These are phyloP conservation scores for Lithophane ornitopus DNA, from an alignment of 2,888 invertebrate genomes.

Conservation along the genomic window DNA sequence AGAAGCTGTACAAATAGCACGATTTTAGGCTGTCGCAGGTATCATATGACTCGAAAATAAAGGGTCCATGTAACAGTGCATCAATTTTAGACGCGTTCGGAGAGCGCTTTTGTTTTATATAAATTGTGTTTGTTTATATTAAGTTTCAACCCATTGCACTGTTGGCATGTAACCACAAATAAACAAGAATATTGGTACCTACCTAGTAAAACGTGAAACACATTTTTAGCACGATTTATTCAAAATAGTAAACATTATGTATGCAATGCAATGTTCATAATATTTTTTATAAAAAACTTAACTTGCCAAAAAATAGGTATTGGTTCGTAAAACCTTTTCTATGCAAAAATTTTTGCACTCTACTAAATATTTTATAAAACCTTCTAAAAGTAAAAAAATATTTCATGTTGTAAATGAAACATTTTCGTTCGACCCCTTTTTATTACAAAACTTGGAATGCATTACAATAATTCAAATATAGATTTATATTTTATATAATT, in stretches of 20 bases:
- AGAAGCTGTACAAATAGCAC: background rate
- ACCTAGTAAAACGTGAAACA: background rate
- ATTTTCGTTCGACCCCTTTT: constrained; percentile 14
- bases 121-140: background rate
- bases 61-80: no score
- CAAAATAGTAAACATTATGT: no score
- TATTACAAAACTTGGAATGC: background rate
- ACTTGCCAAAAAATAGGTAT: background rate
- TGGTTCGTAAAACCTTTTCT: background rate
- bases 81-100: background rate
- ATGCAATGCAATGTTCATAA: background rate
- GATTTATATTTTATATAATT: background rate
- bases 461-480: background rate
- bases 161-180: background rate
- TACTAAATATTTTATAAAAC: constrained; percentile 2
- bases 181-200: background rate
- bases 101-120: background rate
- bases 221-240: no score
- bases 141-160: background rate
- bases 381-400: background rate
- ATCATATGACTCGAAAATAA: background rate
- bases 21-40: background rate
- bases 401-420: constrained; percentile 12
- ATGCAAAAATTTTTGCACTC: background rate
- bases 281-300: background rate